Base-by-base conservation (phyloP, 2,113 vertebrate species). In the Vulpes lagopus region DNA sequence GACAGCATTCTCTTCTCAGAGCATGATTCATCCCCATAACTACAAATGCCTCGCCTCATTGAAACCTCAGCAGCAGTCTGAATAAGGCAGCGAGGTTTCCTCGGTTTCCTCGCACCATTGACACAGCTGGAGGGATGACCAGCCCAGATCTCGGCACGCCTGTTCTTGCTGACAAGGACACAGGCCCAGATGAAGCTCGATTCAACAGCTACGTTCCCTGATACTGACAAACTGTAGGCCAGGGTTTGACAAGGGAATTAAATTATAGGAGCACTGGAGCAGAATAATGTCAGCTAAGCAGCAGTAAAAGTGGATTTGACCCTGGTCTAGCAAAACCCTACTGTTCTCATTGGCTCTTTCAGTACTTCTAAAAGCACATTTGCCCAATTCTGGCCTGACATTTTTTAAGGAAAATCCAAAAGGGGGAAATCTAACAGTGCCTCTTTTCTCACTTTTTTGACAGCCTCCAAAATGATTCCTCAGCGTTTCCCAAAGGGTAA, bases 391-490 rank as follows among this genome's bases (percentile, higher is more conserved):
- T 1, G 78, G 65, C 23, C 43, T 53, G 38, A 67, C 30, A 30
- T 19, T 11, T 19, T 89, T 1, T 35, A 67, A 60, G n/a, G 69
- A 81, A 85, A 85, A 89, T 25, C 57, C 22, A 30, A 83, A 71
- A 89, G 19, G 35, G n/a, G n/a, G 83, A 65, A n/a, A 89, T 30
- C 27, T 35, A 84, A 38, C 19, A 11, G 9, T 2, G 4, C 23
- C 20, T 67, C 51, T 30, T 74, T 49, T 76, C 73, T 92, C 59
- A 90, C 53, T 23, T 79, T 55, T 55, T 11, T 67, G 23, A 95
- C 59, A 87, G 80, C 32, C 62, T 88, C 74, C 35, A 60, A 91
- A 74, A n/a, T 65, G 59, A 95, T 85, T 38, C 30, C 76, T 51
- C 38, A 5, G 57, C 43, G 35, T 51, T 91, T n/a, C 49, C 16